Evolutionary conservation across 2,797 vertebrate genomes (phyloP), one percentile per base, ranked within the genome.

Genomic region (Enteromius mattozi): DNA sequence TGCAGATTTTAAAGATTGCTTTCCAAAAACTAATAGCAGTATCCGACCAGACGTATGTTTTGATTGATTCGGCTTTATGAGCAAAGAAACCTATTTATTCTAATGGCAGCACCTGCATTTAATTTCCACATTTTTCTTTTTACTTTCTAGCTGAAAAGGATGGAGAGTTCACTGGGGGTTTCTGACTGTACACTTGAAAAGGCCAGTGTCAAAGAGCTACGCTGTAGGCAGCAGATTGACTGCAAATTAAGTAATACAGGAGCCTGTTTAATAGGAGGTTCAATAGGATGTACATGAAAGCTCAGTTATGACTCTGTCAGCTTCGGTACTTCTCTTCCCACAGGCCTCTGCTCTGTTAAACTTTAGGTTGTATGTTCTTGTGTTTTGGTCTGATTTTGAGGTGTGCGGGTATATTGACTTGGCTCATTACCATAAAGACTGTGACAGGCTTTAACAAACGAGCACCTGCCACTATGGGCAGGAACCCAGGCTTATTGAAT

Each of bases 381-480:
- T 35, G 56, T 45, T 66, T 65, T 56, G 0, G 63, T 65, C 47
- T 56, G 37, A 70, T 86, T 59, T 70, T 47, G 77, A 49, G 68
- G 30, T 4, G 12, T 78, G 66, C 0, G 0, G 19, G 56, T 80
- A 79, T 83, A 74, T 83, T 83, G 65, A 66, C 35, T 33, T 35
- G 49, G 72, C 35, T 51, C 59, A 33, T 45, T 78, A 19, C 35
- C 75, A 65, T n/a, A 82, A 45, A 63, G 54, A 69, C 47, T 4
- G 40, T 37, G 61, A 49, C 51, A 49, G 40, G 65, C 35, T 42
- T 85, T 51, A 65, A 47, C 65, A 72, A 82, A 82, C 33, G 45
- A 72, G 54, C 65, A 86, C 42, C 78, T 82, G 71, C 35, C 54
- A 19, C 33, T 17, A 69, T 17, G 9, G 24, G 13, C 40, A 49